Base-by-base conservation (phyloP, 2,888 invertebrate species). In the Tenthredo distinguenda region DNA sequence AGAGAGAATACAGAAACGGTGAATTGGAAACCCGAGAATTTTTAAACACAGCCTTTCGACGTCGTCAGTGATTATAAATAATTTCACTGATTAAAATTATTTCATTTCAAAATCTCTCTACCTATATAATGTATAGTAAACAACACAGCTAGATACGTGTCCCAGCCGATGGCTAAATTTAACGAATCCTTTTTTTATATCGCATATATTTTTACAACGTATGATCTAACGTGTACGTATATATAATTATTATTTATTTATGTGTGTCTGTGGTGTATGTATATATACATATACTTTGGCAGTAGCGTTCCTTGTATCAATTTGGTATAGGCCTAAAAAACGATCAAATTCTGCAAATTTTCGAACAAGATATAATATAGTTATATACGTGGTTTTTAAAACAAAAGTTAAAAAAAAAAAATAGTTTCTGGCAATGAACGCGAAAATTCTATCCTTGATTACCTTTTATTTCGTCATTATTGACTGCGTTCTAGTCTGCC, bases 281-380 rank as follows among this genome's bases (percentile, higher is more conserved):
- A 34, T 68, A 74, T 43, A 43, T 72, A 21, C 12, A 74, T 68
- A 83, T 68, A 83, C 83, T 83, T 83, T 83, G 83, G 83, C 83
- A 83, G 83, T 83, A 83, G 83, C 83, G 83, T 83, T 83, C 43
- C 83, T 83, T 83, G 83, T 83, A 83, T 47, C 40, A 71, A 83
- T 83, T 83, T 83, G 83, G 65, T 83, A 68, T 65, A 83, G 83
- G 83, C 83, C 68, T 81, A 21, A 10, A 47, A 83, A 68, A n/a
- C 18, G n/a, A 43, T 2, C 62, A 21, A 50, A 5, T 37, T 15
- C 31, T 34, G 50, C 26, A 31, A 50, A 50, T 12, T 77, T 77
- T 55, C 1, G 0, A 26, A 74, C 43, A 43, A 43, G 9, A 5
- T 40, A 12, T 74, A 12, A 43, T 12, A 10, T 43, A 21, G 3